A percentile compares a stretch with the other conserved stretches of the same genome.
These are phyloP conservation scores for Clunio marinus DNA, from an alignment of 2,888 invertebrate species.

Conservation along the genomic window DNA sequence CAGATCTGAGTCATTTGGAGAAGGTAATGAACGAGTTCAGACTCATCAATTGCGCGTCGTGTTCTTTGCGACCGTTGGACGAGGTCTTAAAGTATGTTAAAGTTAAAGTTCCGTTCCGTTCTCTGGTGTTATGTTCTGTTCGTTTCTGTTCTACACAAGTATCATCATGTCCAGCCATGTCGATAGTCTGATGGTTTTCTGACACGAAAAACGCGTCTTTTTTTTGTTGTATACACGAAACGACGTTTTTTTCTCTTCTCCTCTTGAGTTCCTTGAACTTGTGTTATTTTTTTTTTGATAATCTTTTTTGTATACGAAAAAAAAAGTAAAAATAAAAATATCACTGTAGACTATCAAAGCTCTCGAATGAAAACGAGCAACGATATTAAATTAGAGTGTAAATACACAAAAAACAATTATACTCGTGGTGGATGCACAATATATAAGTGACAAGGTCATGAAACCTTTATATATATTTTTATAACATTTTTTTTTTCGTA, in stretches of 20 bases:
- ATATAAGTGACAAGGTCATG: constrained; percentile 34
- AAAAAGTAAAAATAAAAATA: background rate
- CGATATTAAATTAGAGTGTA: constrained; percentile 15
- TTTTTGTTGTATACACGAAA: background rate
- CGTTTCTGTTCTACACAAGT: background rate
- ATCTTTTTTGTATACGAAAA: constrained; percentile 5
- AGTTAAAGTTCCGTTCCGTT: too few species aligned
- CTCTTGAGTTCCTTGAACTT: constrained; percentile 7
- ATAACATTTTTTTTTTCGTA: constrained; percentile 19
- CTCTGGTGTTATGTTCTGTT: background rate
- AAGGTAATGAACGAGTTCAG: background rate
- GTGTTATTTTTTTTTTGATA: background rate
- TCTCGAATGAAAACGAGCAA: background rate
- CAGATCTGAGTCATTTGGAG: background rate
- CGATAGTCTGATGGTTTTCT: constrained; percentile 1
- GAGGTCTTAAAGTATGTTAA: too few species aligned
- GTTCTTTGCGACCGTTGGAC: too few species aligned
- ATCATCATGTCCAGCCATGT: background rate
- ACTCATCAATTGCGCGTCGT: background rate
- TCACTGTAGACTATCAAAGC: constrained; percentile 16
- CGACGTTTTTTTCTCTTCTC: too few species aligned
- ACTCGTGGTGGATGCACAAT: constrained; percentile 19
- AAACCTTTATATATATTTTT: constrained; percentile 3
- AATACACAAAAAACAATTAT: constrained; percentile 2
- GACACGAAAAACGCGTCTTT: background rate